Percentiles rank a stretch among this genome's conserved stretches.
These are phyloP conservation scores for Drosophila pseudoananassae DNA, from an alignment of 1,140 invertebrate species.

Conservation along the genomic window DNA sequence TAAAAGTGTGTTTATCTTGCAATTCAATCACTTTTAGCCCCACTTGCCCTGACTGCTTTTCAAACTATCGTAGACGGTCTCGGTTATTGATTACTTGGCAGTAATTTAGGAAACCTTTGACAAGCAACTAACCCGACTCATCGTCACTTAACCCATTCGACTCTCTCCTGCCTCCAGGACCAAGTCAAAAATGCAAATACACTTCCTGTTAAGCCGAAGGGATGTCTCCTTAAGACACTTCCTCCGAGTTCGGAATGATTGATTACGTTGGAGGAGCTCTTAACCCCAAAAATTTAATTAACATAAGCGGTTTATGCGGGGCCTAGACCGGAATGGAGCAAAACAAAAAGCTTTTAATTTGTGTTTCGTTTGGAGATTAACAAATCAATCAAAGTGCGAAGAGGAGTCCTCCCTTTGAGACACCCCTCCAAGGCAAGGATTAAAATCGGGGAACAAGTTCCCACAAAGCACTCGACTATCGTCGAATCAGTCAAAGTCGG, in stretches of 20 bases:
- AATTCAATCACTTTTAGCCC: not conserved
- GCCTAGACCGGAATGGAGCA: not conserved
- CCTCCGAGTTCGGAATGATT: conserved; percentile 49
- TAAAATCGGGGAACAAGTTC: conserved; percentile 40
- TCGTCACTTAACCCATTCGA: conserved; percentile 53
- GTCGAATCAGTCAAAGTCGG: conserved; percentile 72
- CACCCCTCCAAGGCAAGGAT: not conserved
- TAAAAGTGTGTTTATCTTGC: not conserved
- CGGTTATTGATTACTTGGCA: conserved; percentile 50
- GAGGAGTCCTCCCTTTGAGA: not conserved
- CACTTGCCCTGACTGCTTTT: not conserved
- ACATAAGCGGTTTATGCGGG: conserved; percentile 70
- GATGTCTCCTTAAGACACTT: conserved; percentile 11
- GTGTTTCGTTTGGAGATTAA: conserved; percentile 55
- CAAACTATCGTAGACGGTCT: conserved; percentile 23
- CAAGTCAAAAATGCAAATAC: conserved; percentile 57
- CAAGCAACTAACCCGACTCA: conserved; percentile 49
- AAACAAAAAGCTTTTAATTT: conserved; percentile 61
- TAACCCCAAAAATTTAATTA: conserved; percentile 67
- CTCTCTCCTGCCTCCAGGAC: conserved; percentile 3
- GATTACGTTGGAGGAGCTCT: conserved; percentile 48
- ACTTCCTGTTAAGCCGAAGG: conserved; percentile 48
- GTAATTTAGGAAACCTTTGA: conserved; percentile 13
- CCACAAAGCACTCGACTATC: conserved; percentile 61
- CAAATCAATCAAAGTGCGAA: conserved; percentile 62